phyloP scores from a whole-genome alignment of 2,113 vertebrate species.

The Sprattus sprattus region DNA sequence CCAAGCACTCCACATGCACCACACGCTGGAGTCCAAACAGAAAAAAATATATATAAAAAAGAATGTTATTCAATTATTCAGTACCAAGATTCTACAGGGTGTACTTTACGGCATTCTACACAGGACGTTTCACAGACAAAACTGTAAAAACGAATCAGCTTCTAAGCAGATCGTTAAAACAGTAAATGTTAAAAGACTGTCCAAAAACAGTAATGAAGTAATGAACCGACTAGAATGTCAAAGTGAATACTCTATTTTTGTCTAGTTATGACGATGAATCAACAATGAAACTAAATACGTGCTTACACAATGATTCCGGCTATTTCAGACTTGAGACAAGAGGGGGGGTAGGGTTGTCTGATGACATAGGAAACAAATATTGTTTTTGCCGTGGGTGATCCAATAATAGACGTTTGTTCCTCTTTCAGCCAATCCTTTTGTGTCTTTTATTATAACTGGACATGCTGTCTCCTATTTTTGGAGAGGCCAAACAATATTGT shows the following conservation, averaged over 20 bases:
- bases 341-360: background rate
- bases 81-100: background rate
- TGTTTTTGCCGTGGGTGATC: conserved; percentile 41
- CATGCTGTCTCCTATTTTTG: conserved; percentile 55
- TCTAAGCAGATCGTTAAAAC: background rate
- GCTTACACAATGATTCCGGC: conserved; percentile 24
- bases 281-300: conserved; percentile 7
- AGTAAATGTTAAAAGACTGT: background rate
- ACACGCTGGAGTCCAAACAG: too few relatives aligned
- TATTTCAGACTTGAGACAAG: conserved; percentile 48
- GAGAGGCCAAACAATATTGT: conserved; percentile 54
- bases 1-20: background rate
- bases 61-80: background rate
- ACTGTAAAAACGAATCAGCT: background rate
- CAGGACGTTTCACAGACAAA: background rate
- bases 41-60: background rate
- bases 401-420: conserved; percentile 57
- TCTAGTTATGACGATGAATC: background rate
- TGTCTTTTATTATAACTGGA: conserved; percentile 50
- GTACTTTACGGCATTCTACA: too few relatives aligned
- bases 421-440: conserved; percentile 53
- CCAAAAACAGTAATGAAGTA: background rate
- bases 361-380: conserved; percentile 55
- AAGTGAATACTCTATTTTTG: background rate
- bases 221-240: background rate